Base-by-base conservation (phyloP, 2,888 invertebrate genomes). In the Epinotia ramella region DNA sequence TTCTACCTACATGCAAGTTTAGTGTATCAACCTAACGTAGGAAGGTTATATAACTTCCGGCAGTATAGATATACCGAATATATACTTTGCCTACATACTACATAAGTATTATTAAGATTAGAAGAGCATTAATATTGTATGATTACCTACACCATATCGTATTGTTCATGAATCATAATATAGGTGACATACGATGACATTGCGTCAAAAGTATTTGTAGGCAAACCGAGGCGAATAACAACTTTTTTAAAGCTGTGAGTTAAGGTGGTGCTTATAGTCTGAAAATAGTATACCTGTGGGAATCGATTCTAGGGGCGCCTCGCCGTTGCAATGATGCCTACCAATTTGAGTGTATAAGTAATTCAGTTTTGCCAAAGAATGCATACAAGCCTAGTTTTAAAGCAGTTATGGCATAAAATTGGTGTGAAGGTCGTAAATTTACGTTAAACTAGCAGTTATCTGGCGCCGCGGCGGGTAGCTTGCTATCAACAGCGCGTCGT, bases 341-440 rank as follows among this genome's bases (percentile, higher is more conserved):
- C 24, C 53, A 11, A n/a, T 16, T 53, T 28, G 46, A 66, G 49
- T 60, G 24, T 3, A n/a, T 44, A 40, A 64, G 56, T 24, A 46
- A 40, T 24, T 85, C 83, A 64, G 82, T 81, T 83, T n/a, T 49
- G 12, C 81, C 80, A 83, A 82, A 82, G 83, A 81, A 82, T 84
- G 86, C 85, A 86, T 53, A 83, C 82, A 80, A 83, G 86, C 84
- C 87, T 85, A 87, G 87, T 89, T 87, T n/a, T 87, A 84, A 87
- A 82, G 79, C 84, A 85, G 84, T 88, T 87, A 87, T 86, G 83
- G 84, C 81, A 84, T 82, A 83, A 87, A 85, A 86, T 87, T 87
- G 84, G 81, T 81, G 84, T 78, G 81, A 78, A 80, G 73, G 68
- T 62, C 40, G 72, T 33, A 71, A 71, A 75, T 75, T 75, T 62